phyloP scores from a whole-genome alignment of 2,888 invertebrate genomes.

The Caenorhabditis virilis region DNA sequence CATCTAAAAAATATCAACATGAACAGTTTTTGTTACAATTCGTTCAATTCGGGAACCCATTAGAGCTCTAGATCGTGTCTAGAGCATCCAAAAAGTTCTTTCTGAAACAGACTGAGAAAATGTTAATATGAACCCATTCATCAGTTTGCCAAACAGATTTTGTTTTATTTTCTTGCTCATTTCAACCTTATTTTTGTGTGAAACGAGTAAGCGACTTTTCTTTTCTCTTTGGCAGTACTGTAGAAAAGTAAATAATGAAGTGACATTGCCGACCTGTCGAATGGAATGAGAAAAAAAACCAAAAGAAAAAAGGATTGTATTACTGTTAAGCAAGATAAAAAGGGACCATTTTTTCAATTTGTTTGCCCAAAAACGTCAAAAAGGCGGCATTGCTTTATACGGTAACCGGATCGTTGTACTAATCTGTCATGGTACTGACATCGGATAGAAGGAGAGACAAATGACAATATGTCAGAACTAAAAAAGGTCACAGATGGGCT shows the following conservation, averaged over 20 bases:
- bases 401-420: not conserved
- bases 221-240: not conserved
- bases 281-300: not conserved
- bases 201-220: not conserved
- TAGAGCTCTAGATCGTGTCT: no score
- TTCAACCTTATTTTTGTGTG: not conserved
- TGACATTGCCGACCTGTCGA: not conserved
- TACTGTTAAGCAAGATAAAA: constrained; percentile 6
- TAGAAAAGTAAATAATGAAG: not conserved
- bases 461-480: no score
- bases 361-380: not conserved
- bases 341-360: not conserved
- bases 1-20: no score
- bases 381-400: not conserved
- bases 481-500: no score
- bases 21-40: no score
- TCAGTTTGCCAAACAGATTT: not conserved
- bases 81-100: no score
- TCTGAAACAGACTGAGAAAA: no score
- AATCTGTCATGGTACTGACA: not conserved
- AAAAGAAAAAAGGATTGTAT: constrained; percentile 1
- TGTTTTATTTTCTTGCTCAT: not conserved
- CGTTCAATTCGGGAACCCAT: no score
- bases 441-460: no score
- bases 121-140: no score